A percentile compares a stretch with the other conserved stretches of the same genome.
phyloP scores from a whole-genome alignment of 2,113 vertebrate genomes.

The Stigmatopora argus region DNA sequence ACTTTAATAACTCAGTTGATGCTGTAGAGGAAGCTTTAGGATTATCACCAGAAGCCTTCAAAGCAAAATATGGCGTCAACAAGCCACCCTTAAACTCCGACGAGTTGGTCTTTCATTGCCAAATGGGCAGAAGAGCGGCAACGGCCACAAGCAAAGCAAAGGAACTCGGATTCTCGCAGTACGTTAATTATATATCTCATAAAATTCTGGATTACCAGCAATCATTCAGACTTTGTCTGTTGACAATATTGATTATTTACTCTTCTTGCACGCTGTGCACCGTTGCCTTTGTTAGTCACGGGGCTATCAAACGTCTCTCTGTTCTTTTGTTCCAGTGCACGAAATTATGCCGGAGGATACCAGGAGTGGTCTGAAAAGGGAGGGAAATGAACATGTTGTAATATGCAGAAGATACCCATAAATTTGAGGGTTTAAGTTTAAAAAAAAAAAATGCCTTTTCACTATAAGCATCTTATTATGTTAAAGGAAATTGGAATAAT shows the following conservation, averaged over 20 bases:
- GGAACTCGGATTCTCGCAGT: slow-evolving; percentile 68
- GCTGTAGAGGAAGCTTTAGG: slow-evolving; percentile 64
- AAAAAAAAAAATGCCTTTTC: too few species aligned
- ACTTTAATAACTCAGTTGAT: slow-evolving; percentile 53
- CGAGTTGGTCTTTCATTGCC: slow-evolving; percentile 78
- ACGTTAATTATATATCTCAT: slow-evolving; percentile 19
- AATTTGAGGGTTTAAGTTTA: neutral
- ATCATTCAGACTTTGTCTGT: neutral
- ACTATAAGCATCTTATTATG: too few species aligned
- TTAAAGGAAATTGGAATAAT: too few species aligned
- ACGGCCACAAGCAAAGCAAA: slow-evolving; percentile 64
- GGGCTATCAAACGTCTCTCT: slow-evolving; percentile 6
- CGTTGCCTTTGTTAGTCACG: slow-evolving; percentile 1
- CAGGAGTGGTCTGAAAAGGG: slow-evolving; percentile 71
- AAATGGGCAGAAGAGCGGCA: slow-evolving; percentile 66
- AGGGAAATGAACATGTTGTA: slow-evolving; percentile 29
- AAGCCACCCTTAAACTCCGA: slow-evolving; percentile 67
- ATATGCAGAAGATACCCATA: neutral
- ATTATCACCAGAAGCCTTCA: slow-evolving; percentile 67
- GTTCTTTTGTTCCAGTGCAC: slow-evolving; percentile 60
- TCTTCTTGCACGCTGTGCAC: neutral
- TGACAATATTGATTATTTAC: neutral
- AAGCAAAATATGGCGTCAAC: slow-evolving; percentile 58
- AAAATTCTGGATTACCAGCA: neutral
- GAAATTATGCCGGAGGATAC: slow-evolving; percentile 73